These are phyloP conservation scores for Hypomecis atomaria DNA, from an alignment of 2,888 invertebrate species.

Conservation along the genomic window DNA sequence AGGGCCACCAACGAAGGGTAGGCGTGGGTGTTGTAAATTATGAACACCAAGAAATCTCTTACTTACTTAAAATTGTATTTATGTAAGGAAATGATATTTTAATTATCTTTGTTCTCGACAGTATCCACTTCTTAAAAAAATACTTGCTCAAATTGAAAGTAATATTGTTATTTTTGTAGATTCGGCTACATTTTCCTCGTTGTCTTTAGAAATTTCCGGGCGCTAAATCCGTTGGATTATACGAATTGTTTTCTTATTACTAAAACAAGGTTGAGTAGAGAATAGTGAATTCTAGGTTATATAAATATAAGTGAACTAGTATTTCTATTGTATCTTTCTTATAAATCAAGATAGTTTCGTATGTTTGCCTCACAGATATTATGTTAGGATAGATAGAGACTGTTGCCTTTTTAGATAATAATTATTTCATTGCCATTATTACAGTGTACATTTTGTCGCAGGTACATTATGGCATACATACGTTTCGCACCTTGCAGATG, in stretches of 20 bases:
- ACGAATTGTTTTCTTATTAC: conserved; percentile 10
- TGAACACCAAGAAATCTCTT: too few relatives aligned
- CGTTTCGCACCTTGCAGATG: too few relatives aligned
- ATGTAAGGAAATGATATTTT: background rate
- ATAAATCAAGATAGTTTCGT: background rate
- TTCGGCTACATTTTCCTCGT: conserved; percentile 14
- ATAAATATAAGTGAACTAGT: background rate
- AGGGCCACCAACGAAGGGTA: too few relatives aligned
- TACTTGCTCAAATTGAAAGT: background rate
- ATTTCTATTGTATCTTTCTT: background rate
- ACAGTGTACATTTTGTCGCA: too few relatives aligned
- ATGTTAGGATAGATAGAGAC: background rate
- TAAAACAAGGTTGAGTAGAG: conserved; percentile 4
- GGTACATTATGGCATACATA: too few relatives aligned
- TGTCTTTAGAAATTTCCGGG: background rate
- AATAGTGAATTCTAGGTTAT: background rate
- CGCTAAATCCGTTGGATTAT: background rate
- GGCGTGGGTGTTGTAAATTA: too few relatives aligned
- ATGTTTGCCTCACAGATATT: background rate
- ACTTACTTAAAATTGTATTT: background rate
- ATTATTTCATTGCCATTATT: too few relatives aligned
- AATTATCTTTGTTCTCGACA: background rate
- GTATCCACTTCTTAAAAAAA: background rate
- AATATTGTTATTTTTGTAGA: conserved; percentile 1
- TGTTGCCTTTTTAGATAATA: too few relatives aligned